phyloP scores from a whole-genome alignment of 2,113 vertebrate species.

The Felis chaus region DNA sequence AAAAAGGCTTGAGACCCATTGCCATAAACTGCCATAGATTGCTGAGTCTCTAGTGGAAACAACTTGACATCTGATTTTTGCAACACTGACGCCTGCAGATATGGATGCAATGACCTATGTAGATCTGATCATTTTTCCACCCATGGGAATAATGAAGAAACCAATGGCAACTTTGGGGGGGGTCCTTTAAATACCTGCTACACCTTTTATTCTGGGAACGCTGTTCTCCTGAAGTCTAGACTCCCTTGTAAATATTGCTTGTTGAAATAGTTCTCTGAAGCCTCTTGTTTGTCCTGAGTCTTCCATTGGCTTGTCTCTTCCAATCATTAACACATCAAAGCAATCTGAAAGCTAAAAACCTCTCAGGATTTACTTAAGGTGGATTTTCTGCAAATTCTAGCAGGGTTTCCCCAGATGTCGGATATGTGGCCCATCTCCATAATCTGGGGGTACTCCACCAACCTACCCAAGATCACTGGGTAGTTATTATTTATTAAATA shows the following conservation, averaged over 20 bases:
- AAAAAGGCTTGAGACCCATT: background rate
- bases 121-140: background rate
- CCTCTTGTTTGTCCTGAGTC: background rate
- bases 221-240: background rate
- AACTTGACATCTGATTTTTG: background rate
- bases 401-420: background rate
- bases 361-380: background rate
- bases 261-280: background rate
- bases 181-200: background rate
- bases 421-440: background rate
- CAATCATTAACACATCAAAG: slow-evolving; percentile 28
- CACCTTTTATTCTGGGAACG: background rate
- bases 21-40: background rate
- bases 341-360: background rate
- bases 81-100: background rate
- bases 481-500: background rate
- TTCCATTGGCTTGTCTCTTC: background rate
- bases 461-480: background rate
- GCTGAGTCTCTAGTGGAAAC: background rate
- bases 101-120: rapidly evolving
- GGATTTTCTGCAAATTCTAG: background rate
- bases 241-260: background rate
- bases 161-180: background rate
- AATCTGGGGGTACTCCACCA: background rate
- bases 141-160: background rate